These are phyloP conservation scores for Myzus persicae DNA, from an alignment of 1,140 invertebrate genomes.

Conservation along the genomic window DNA sequence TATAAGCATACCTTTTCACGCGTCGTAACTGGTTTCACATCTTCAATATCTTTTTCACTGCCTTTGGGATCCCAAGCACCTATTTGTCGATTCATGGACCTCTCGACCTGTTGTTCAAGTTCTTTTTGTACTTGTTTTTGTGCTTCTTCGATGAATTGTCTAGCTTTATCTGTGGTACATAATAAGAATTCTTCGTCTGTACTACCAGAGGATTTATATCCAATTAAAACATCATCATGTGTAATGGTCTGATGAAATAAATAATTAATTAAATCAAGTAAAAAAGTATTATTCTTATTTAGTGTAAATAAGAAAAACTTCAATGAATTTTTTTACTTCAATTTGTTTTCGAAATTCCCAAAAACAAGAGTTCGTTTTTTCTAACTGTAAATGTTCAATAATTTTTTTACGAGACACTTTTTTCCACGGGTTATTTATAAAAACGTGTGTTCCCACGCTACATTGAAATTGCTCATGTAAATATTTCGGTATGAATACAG, in stretches of 20 bases:
- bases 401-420: slow-evolving; percentile 17
- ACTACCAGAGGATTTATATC: slow-evolving; percentile 30
- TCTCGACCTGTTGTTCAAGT: not conserved
- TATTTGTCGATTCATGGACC: not conserved
- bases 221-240: slow-evolving; percentile 23
- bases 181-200: slow-evolving; percentile 43
- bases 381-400: slow-evolving; percentile 9
- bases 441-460: slow-evolving; percentile 8
- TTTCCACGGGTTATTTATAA: slow-evolving; percentile 31
- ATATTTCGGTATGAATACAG: slow-evolving; percentile 61
- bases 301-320: not conserved
- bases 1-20: slow-evolving; percentile 6
- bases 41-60: slow-evolving; percentile 32
- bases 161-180: slow-evolving; percentile 16
- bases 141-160: not conserved
- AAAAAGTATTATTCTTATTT: not conserved
- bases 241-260: not conserved
- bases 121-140: not conserved
- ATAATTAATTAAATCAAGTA: not conserved
- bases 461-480: slow-evolving; percentile 42
- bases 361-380: not conserved
- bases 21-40: not conserved
- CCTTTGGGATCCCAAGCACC: not conserved
- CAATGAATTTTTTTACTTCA: not conserved
- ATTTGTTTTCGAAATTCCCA: slow-evolving; percentile 27